A percentile compares a stretch with the other conserved stretches of the same genome.
phyloP scores from a whole-genome alignment of 1,140 invertebrate genomes.

The Bombyx mandarina region DNA sequence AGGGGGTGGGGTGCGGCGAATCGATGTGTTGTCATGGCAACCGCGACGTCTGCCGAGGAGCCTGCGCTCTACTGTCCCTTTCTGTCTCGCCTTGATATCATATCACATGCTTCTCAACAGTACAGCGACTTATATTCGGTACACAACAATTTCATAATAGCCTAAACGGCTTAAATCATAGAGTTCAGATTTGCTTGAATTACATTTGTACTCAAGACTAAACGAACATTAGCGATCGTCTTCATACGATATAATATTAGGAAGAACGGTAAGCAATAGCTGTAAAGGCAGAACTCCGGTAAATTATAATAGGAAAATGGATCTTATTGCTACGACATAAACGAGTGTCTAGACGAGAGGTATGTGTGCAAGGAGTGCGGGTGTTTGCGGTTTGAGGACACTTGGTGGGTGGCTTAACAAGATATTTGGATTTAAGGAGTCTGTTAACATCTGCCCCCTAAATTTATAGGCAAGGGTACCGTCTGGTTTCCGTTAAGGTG shows the following conservation, averaged over 20 bases:
- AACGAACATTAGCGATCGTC: slow-evolving; percentile 5
- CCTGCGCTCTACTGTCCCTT: slow-evolving; percentile 67
- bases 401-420: slow-evolving; percentile 61
- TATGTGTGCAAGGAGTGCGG: slow-evolving; percentile 19
- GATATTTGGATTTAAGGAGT: slow-evolving; percentile 61
- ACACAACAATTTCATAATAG: too few relatives aligned
- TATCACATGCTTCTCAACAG: slow-evolving; percentile 31
- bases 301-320: too few relatives aligned
- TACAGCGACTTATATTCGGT: too few relatives aligned
- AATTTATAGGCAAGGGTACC: slow-evolving; percentile 55
- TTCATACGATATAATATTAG: slow-evolving; percentile 25
- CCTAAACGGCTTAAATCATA: too few relatives aligned
- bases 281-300: slow-evolving; percentile 48
- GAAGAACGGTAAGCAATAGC: slow-evolving; percentile 6
- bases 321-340: too few relatives aligned
- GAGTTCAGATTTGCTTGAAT: too few relatives aligned
- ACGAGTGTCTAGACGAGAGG: background rate
- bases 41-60: slow-evolving; percentile 69
- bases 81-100: slow-evolving; percentile 60
- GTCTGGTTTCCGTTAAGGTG: slow-evolving; percentile 43
- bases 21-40: slow-evolving; percentile 66
- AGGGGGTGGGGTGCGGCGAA: slow-evolving; percentile 44
- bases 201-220: too few relatives aligned
- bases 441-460: slow-evolving; percentile 65
- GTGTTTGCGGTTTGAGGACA: slow-evolving; percentile 34